These are phyloP conservation scores for Naja naja DNA, from an alignment of 2,113 vertebrate species.

Conservation along the genomic window DNA sequence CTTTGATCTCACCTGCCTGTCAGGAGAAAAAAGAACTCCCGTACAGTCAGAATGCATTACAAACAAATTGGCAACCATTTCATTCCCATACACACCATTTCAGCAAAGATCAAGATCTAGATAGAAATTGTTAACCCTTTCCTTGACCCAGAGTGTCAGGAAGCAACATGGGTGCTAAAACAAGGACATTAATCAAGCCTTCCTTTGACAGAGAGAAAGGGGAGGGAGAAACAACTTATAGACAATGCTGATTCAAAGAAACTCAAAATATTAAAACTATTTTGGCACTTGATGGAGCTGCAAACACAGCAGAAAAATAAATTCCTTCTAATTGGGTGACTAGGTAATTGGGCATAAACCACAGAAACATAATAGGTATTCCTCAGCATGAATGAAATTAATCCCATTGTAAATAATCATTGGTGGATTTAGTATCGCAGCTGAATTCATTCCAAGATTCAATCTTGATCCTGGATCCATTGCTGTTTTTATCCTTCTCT, in stretches of 20 bases:
- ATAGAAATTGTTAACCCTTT: slow-evolving; percentile 71
- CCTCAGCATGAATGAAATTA: slow-evolving; percentile 57
- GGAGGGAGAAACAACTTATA: neutral
- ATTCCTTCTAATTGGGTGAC: slow-evolving; percentile 59
- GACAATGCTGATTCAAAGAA: slow-evolving; percentile 13
- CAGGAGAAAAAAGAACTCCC: slow-evolving; percentile 82
- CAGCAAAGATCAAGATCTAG: slow-evolving; percentile 62
- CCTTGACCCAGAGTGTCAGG: neutral
- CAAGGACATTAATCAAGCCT: slow-evolving; percentile 37
- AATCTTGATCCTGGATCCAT: slow-evolving; percentile 18
- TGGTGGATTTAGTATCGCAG: slow-evolving; percentile 44
- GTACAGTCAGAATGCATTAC: slow-evolving; percentile 88
- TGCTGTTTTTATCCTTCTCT: neutral
- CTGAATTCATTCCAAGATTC: slow-evolving; percentile 34
- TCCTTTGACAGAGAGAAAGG: neutral
- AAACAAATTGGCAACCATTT: slow-evolving; percentile 90
- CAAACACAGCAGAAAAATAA: slow-evolving; percentile 44
- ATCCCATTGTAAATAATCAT: slow-evolving; percentile 57
- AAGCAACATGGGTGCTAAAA: neutral
- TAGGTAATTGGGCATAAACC: slow-evolving; percentile 50
- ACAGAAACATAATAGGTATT: slow-evolving; percentile 54
- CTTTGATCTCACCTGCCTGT: slow-evolving; percentile 98
- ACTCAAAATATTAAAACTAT: slow-evolving; percentile 24
- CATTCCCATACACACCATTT: slow-evolving; percentile 73
- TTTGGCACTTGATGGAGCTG: slow-evolving; percentile 6